Conservation (phyloP, 1,140 invertebrate genomes). For the Zaprionus kolodkinae region DNA sequence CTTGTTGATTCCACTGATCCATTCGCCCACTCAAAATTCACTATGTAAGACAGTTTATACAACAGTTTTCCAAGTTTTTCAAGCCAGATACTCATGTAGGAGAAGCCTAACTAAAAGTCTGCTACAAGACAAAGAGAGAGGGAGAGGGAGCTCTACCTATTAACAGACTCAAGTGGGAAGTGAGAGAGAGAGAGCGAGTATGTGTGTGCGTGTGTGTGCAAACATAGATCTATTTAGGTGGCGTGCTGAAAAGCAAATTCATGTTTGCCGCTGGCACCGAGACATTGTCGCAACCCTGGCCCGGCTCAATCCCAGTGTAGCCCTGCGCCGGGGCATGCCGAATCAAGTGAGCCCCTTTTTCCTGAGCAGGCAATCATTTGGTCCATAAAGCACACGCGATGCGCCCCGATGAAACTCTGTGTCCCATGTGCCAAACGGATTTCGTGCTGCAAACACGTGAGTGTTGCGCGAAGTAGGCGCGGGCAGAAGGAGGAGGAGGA, state of each 20-base stretch:
- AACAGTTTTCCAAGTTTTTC: neutral
- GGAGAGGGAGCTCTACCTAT: conserved; percentile 30
- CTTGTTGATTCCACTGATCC: neutral
- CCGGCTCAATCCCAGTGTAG: neutral
- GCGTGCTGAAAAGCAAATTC: conserved; percentile 34
- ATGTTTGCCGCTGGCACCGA: conserved; percentile 20
- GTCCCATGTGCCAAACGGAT: conserved; percentile 57
- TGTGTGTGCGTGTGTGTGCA: neutral
- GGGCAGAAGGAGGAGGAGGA: neutral
- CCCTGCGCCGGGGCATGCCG: conserved; percentile 13
- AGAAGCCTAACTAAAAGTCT: neutral
- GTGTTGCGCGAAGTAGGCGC: neutral
- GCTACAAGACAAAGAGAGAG: neutral
- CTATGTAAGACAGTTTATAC: neutral
- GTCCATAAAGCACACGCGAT: conserved; percentile 70
- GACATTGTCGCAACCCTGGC: neutral
- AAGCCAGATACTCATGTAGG: neutral
- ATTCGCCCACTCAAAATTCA: neutral
- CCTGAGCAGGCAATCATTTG: conserved; percentile 67
- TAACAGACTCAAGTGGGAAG: conserved; percentile 19
- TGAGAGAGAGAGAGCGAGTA: neutral
- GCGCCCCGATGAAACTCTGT: conserved; percentile 29
- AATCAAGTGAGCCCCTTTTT: conserved; percentile 38
- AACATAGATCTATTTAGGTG: conserved; percentile 21
- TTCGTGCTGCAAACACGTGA: conserved; percentile 58